Conservation (phyloP, 2,888 invertebrate species). For the Nomada ruficornis region DNA sequence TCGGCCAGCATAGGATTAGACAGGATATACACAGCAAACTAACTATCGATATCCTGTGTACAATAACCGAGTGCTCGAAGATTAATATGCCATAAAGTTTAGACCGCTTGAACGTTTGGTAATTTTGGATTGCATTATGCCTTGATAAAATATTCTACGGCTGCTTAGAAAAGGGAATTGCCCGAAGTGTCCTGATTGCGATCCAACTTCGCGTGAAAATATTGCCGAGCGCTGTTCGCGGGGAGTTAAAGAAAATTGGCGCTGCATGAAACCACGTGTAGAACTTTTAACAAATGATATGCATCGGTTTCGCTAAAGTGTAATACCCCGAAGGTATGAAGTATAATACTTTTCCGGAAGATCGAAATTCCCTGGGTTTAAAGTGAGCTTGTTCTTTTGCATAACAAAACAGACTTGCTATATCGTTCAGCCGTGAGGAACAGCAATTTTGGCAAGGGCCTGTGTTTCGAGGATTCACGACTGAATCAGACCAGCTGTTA, state of each 20-base stretch:
- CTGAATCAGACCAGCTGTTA: no score
- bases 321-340: background rate
- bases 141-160: background rate
- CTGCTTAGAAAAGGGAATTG: background rate
- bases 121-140: background rate
- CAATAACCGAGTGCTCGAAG: background rate
- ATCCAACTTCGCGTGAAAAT: no score
- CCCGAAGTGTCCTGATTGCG: background rate
- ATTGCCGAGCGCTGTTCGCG: no score
- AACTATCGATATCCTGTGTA: background rate
- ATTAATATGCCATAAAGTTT: background rate
- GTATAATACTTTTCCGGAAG: no score
- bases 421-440: no score
- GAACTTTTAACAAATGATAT: background rate
- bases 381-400: no score
- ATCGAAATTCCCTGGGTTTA: no score
- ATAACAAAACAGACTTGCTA: no score
- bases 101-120: background rate
- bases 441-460: no score
- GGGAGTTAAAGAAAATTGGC: no score
- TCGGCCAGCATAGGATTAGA: conserved; percentile 38
- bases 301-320: background rate
- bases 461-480: no score
- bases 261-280: background rate
- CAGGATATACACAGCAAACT: background rate